These are phyloP conservation scores for Zaprionus obscuricornis DNA, from an alignment of 2,888 invertebrate genomes.

Conservation along the genomic window DNA sequence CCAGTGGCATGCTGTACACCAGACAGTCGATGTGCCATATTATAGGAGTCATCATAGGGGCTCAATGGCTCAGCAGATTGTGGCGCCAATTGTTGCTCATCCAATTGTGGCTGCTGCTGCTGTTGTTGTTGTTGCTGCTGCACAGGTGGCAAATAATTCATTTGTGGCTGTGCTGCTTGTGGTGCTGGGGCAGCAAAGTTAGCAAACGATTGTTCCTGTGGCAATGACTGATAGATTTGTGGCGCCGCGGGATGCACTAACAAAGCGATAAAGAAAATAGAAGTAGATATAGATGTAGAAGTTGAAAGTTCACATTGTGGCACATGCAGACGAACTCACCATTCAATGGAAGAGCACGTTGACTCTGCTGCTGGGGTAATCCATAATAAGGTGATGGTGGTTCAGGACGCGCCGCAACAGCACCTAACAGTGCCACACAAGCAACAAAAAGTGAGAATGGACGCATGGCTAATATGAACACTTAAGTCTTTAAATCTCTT, in stretches of 20 bases:
- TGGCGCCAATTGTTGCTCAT: slow-evolving; percentile 51
- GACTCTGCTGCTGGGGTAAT: slow-evolving; percentile 79
- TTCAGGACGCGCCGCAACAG: slow-evolving; percentile 80
- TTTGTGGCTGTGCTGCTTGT: slow-evolving; percentile 37
- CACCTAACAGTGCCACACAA: slow-evolving; percentile 72
- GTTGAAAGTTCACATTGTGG: not conserved
- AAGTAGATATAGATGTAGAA: not conserved
- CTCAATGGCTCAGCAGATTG: slow-evolving; percentile 42
- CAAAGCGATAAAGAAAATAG: not conserved
- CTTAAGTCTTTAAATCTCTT: slow-evolving; percentile 44
- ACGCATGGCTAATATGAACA: slow-evolving; percentile 71
- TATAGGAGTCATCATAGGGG: slow-evolving; percentile 75
- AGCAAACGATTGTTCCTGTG: slow-evolving; percentile 65
- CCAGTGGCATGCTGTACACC: slow-evolving; percentile 66
- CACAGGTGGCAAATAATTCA: slow-evolving; percentile 60
- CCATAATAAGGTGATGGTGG: slow-evolving; percentile 82
- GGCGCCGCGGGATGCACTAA: slow-evolving; percentile 60
- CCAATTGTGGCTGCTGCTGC: slow-evolving; percentile 31
- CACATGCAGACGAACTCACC: slow-evolving; percentile 62
- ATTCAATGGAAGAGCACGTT: slow-evolving; percentile 84
- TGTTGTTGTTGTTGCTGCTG: slow-evolving; percentile 50
- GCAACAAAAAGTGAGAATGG: slow-evolving; percentile 75
- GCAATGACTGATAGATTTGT: slow-evolving; percentile 74
- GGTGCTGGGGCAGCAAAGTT: slow-evolving; percentile 54
- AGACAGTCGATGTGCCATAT: slow-evolving; percentile 76